A percentile compares a stretch with the other conserved stretches of the same genome.
Conservation (phyloP, 2,113 vertebrate species). For the Furnarius figulus region DNA sequence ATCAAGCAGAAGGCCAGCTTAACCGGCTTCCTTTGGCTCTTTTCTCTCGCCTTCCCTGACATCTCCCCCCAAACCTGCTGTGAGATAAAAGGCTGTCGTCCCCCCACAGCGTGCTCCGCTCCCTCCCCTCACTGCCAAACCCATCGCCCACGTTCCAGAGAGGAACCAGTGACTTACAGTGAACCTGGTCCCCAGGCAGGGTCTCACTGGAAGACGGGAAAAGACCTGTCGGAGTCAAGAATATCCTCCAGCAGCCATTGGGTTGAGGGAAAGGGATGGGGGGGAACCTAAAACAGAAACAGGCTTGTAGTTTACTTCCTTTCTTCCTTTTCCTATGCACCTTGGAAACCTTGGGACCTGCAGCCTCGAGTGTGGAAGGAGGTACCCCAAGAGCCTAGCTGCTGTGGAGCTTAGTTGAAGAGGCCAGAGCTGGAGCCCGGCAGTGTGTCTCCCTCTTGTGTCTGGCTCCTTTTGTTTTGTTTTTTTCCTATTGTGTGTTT, state of each 20-base stretch:
- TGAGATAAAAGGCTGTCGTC: background rate
- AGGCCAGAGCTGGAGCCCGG: constrained; percentile 12
- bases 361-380: constrained; percentile 3
- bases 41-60: constrained; percentile 9
- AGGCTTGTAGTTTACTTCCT: constrained; percentile 48
- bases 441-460: constrained; percentile 56
- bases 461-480: constrained; percentile 66
- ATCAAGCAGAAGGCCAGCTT: background rate
- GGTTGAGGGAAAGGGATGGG: constrained; percentile 21
- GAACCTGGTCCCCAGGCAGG: constrained; percentile 54
- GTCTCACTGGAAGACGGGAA: constrained; percentile 43
- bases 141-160: constrained; percentile 14
- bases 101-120: background rate
- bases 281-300: constrained; percentile 39
- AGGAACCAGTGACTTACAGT: constrained; percentile 56
- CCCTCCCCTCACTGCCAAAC: constrained; percentile 19
- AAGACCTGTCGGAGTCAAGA: constrained; percentile 47
- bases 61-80: background rate
- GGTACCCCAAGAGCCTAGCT: constrained; percentile 38
- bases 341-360: constrained; percentile 33
- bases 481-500: constrained; percentile 60
- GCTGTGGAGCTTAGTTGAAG: constrained; percentile 39
- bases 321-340: constrained; percentile 59
- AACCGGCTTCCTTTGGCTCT: constrained; percentile 3
- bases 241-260: constrained; percentile 53